phyloP scores from a whole-genome alignment of 92 coral and sea anemone species.

The Actinostola sp. region DNA sequence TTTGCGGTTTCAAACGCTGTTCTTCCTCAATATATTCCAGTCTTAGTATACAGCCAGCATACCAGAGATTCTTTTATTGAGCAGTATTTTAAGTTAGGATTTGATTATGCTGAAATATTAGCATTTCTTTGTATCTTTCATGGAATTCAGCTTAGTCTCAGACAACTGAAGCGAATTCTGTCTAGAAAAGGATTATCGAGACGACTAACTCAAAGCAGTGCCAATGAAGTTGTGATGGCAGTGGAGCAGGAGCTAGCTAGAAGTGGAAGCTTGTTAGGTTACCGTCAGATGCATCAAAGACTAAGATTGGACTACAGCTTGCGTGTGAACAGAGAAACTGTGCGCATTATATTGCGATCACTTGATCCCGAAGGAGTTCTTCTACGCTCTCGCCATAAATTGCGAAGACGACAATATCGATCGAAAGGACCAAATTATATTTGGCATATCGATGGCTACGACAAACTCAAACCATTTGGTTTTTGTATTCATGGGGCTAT shows the following conservation, averaged over 20 bases:
- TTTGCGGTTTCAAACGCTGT: neutral
- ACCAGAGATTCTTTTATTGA: neutral
- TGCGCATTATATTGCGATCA: constrained; percentile 29
- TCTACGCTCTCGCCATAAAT: constrained; percentile 33
- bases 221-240: constrained; percentile 45
- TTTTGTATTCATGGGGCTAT: constrained; percentile 54
- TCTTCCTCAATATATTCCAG: neutral
- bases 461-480: constrained; percentile 16
- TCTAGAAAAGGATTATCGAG: constrained; percentile 26
- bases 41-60: neutral
- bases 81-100: constrained; percentile 53
- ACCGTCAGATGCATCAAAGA: constrained; percentile 72
- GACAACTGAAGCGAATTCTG: constrained; percentile 53
- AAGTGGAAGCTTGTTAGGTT: constrained; percentile 62
- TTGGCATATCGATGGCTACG: constrained; percentile 63
- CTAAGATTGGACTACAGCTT: constrained; percentile 47
- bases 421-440: constrained; percentile 60
- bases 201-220: constrained; percentile 10
- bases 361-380: constrained; percentile 51
- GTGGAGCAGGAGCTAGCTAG: constrained; percentile 42
- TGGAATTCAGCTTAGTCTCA: constrained; percentile 57
- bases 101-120: constrained; percentile 59
- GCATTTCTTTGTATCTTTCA: constrained; percentile 49
- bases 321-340: constrained; percentile 48
- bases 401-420: constrained; percentile 14